Evolutionary conservation across 1,140 invertebrate species (phyloP).

Genomic region (Conopomorpha cramerella): DNA sequence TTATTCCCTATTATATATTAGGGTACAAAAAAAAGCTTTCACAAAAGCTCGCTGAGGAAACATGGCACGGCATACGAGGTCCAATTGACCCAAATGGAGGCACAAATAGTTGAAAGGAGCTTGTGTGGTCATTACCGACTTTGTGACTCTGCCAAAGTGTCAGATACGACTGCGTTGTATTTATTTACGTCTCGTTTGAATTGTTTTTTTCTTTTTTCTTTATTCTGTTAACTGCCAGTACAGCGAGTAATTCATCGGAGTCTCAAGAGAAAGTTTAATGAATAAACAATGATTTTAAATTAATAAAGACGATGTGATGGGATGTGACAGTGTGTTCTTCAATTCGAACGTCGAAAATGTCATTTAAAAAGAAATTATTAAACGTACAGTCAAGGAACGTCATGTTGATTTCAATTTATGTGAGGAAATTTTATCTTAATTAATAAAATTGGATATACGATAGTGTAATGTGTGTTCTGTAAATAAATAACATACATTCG

Average conservation of each 20-base stretch:
- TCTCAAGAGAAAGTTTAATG: neutral
- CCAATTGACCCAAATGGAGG: conserved; percentile 4
- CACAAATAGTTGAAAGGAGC: conserved; percentile 3
- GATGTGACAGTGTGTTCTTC: too few relatives aligned
- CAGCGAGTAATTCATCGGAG: neutral
- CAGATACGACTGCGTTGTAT: neutral
- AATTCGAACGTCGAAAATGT: too few relatives aligned
- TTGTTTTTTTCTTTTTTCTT: too few relatives aligned
- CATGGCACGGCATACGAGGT: neutral
- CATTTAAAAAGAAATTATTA: too few relatives aligned
- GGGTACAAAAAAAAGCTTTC: neutral
- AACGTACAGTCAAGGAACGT: too few relatives aligned
- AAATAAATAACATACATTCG: too few relatives aligned
- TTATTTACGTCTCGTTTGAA: conserved; percentile 4
- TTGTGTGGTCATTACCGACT: neutral
- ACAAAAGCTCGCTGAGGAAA: too few relatives aligned
- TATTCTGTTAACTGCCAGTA: neutral
- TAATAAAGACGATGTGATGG: neutral
- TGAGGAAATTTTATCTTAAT: too few relatives aligned
- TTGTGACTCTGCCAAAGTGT: conserved; percentile 1
- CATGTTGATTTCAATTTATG: too few relatives aligned
- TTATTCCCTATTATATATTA: too few relatives aligned
- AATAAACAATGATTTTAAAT: neutral
- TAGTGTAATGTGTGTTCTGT: too few relatives aligned
- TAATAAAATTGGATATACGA: too few relatives aligned